phyloP scores from a whole-genome alignment of 2,797 vertebrate genomes.

The Coracias cyanogaster region DNA sequence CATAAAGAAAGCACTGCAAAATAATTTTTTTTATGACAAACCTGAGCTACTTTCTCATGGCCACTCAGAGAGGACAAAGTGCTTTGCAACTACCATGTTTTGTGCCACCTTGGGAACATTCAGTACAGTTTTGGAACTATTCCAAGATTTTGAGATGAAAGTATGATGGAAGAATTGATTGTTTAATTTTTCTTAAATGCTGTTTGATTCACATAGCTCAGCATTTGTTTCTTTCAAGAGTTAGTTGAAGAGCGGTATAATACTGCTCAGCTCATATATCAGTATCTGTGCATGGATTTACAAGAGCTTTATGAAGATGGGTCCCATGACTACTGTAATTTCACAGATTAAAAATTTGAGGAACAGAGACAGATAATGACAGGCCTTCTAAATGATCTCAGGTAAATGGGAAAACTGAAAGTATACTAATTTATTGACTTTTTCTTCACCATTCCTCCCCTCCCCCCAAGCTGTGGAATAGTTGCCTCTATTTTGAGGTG shows the following conservation, averaged over 20 bases:
- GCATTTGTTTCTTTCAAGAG: not conserved
- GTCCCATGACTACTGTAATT: not conserved
- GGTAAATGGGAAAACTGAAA: not conserved
- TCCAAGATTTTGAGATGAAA: not conserved
- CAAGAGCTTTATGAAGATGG: not conserved
- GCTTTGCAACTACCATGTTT: not conserved
- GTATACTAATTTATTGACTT: not conserved
- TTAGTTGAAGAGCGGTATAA: not conserved
- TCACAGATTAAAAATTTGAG: not conserved
- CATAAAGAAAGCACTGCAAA: not conserved
- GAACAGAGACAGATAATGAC: not conserved
- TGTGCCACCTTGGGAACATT: not conserved
- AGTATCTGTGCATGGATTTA: fast-evolving
- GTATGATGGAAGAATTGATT: not conserved
- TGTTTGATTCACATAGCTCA: not conserved
- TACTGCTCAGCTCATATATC: not conserved
- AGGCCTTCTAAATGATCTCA: not conserved
- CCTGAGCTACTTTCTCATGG: not conserved
- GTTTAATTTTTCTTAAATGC: not conserved
- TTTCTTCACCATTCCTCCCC: not conserved
- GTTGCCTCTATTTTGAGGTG: not conserved
- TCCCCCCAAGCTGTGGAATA: not conserved
- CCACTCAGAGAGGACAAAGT: not conserved
- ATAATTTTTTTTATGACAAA: not conserved
- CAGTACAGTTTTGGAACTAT: not conserved